A percentile compares a stretch with the other conserved stretches of the same genome.
Evolutionary conservation across 2,888 invertebrate species (phyloP).

Genomic region (Oasisia sp.): DNA sequence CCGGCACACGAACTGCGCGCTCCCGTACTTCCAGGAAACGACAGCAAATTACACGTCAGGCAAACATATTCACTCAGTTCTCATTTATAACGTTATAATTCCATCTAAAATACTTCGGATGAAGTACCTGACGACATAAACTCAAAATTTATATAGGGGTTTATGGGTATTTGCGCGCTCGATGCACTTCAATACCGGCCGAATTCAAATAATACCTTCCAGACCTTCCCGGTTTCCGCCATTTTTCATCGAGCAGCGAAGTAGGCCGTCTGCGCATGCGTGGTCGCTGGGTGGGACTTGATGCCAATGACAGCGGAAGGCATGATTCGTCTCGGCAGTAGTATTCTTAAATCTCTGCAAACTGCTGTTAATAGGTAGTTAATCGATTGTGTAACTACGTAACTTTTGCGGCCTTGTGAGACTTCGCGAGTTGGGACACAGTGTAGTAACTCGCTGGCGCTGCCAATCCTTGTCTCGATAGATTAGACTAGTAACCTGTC

Average conservation of each 20-base stretch:
- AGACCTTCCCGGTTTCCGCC: slow-evolving; percentile 7
- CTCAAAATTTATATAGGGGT: slow-evolving; percentile 3
- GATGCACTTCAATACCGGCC: not conserved
- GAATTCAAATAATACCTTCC: not conserved
- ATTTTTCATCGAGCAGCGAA: slow-evolving; percentile 10
- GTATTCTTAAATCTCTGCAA: not conserved
- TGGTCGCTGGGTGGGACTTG: not conserved
- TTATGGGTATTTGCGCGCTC: slow-evolving; percentile 3
- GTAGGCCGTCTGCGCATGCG: not conserved
- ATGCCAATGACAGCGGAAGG: not conserved
- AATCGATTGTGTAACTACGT: not conserved
- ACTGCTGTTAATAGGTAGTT: not conserved
- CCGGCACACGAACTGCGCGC: not conserved
- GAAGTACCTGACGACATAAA: not conserved
- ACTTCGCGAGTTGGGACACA: too few relatives aligned
- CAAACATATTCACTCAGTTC: not conserved
- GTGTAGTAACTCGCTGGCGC: too few relatives aligned
- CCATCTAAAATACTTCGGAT: not conserved
- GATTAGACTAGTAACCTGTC: too few relatives aligned
- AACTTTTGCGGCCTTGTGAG: not conserved
- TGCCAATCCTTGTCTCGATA: too few relatives aligned
- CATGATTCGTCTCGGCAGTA: not conserved
- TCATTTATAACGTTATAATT: not conserved
- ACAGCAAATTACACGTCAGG: not conserved
- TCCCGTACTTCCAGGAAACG: not conserved